phyloP scores from a whole-genome alignment of 2,797 vertebrate species.

The Melopsittacus undulatus region DNA sequence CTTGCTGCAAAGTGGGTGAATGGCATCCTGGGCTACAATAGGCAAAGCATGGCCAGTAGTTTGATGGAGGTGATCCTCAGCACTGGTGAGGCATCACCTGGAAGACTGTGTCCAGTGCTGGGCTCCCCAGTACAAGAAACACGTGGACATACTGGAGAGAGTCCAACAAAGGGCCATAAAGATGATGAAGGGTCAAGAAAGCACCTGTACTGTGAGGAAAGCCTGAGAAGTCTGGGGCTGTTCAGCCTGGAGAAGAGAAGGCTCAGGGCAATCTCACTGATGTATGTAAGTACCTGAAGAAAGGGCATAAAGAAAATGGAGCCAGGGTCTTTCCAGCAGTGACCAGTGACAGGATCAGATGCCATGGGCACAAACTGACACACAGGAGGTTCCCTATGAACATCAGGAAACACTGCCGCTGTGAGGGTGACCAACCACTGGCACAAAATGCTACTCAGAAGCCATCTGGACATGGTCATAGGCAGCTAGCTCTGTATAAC shows the following conservation, averaged over 20 bases:
- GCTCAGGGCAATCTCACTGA: background rate
- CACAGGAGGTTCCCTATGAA: background rate
- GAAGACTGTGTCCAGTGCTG: background rate
- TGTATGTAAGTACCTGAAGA: background rate
- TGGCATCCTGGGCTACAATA: background rate
- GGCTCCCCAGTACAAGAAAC: background rate
- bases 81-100: background rate
- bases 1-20: background rate
- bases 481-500: background rate
- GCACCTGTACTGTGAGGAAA: background rate
- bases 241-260: background rate
- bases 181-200: background rate
- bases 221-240: background rate
- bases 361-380: background rate
- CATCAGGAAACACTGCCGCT: background rate
- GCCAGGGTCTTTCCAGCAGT: background rate
- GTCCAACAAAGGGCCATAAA: background rate
- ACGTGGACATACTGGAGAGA: background rate
- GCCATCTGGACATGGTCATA: background rate
- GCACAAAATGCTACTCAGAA: background rate
- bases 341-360: background rate
- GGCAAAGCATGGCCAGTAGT: background rate
- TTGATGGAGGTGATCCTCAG: background rate
- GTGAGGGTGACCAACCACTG: background rate
- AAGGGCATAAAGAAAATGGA: background rate